Conservation (phyloP, 1,140 invertebrate species). For the Neomicropteryx cornuta region DNA sequence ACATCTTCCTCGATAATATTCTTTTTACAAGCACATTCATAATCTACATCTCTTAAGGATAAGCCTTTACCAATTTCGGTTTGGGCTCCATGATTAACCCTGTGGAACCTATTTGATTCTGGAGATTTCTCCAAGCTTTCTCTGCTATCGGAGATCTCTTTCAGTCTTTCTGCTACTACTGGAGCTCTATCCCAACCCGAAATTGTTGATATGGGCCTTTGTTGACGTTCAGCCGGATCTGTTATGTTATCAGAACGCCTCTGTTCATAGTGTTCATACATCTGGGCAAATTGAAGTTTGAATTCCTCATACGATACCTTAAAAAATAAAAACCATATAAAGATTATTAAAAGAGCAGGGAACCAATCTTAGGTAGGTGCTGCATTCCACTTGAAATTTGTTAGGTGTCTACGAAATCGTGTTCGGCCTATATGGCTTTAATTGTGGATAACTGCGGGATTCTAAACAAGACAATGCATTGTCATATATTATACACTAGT, state of each 20-base stretch:
- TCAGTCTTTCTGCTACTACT: constrained; percentile 33
- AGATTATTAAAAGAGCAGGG: no score
- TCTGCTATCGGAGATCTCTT: constrained; percentile 19
- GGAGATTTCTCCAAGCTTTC: constrained; percentile 25
- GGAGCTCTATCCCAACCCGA: constrained; percentile 77
- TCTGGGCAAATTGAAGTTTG: constrained; percentile 88
- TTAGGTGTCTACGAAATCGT: no score
- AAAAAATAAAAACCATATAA: constrained; percentile 10
- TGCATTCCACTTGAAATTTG: no score
- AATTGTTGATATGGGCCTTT: constrained; percentile 90
- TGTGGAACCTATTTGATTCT: constrained; percentile 24
- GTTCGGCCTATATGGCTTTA: no score
- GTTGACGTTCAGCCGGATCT: constrained; percentile 82
- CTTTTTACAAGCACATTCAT: constrained; percentile 20
- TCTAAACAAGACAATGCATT: no score
- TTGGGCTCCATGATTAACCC: constrained; percentile 37
- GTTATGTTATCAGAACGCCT: constrained; percentile 89
- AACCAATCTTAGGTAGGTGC: no score
- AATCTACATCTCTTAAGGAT: constrained; percentile 32
- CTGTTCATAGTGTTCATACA: constrained; percentile 95
- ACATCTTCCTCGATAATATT: no score
- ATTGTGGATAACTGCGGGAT: no score
- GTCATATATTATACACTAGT: no score
- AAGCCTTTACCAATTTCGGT: constrained; percentile 38
- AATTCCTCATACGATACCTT: constrained; percentile 95